phyloP scores from a whole-genome alignment of 2,113 vertebrate genomes.

The Etia nguti region DNA sequence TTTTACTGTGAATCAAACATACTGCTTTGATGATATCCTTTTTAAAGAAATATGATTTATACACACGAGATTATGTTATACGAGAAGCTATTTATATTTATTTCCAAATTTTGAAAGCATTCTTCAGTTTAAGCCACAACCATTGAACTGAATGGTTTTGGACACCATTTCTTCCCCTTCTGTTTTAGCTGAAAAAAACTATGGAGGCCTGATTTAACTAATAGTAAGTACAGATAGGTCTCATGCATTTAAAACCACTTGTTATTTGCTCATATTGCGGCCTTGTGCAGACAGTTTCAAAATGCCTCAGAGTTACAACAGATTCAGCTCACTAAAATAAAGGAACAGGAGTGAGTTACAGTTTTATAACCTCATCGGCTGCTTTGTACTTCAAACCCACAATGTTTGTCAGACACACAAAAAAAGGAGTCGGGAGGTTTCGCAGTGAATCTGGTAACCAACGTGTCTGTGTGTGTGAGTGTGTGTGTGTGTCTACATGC shows the following conservation, averaged over 20 bases:
- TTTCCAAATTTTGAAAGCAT: background rate
- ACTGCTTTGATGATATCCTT: background rate
- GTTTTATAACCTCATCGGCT: background rate
- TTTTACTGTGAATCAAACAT: no score
- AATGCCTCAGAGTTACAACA: background rate
- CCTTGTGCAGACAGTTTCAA: background rate
- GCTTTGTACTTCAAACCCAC: background rate
- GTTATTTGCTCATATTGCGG: accelerated
- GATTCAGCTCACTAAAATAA: background rate
- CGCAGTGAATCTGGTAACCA: conserved; percentile 4
- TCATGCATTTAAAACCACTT: background rate
- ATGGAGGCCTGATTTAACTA: background rate
- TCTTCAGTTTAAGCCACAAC: background rate
- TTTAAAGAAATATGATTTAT: background rate
- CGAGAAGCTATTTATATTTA: background rate
- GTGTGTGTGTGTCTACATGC: background rate
- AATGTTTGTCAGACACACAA: conserved; percentile 2
- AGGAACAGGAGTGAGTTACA: background rate
- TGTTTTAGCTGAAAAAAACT: background rate
- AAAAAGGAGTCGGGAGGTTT: conserved; percentile 37
- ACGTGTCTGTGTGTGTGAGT: accelerated
- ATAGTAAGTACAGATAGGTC: background rate
- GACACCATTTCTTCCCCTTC: accelerated
- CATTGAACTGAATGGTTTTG: background rate
- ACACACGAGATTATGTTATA: background rate